Conservation (phyloP, 2,888 invertebrate species). For the Luperina nickerlii region DNA sequence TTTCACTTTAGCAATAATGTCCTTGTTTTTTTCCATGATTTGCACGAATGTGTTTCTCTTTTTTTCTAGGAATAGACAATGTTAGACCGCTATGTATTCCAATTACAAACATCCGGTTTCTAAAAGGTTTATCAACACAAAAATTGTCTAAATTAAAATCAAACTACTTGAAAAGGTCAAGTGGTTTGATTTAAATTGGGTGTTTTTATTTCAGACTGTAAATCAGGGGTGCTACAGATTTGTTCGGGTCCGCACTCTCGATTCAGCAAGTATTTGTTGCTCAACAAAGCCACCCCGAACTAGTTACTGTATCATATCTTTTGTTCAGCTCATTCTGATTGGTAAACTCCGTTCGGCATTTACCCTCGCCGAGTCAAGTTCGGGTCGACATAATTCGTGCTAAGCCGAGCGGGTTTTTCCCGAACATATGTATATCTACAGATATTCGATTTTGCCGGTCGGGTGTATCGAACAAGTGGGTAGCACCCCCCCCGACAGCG, state of each 20-base stretch:
- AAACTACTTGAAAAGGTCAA: background rate
- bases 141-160: background rate
- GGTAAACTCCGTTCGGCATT: background rate
- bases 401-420: background rate
- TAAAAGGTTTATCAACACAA: too few relatives aligned
- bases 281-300: background rate
- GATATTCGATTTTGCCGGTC: background rate
- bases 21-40: background rate
- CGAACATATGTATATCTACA: background rate
- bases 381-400: background rate
- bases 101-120: background rate
- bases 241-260: background rate
- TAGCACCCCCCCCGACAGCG: background rate
- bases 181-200: background rate
- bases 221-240: background rate
- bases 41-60: background rate
- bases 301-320: background rate
- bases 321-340: background rate
- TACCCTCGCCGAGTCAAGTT: background rate
- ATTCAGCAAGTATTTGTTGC: background rate
- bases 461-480: too few relatives aligned
- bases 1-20: background rate
- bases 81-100: conserved; percentile 27
- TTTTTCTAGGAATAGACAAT: conserved; percentile 9
- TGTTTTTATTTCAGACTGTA: background rate